Evolutionary conservation across 2,113 vertebrate genomes (phyloP), one percentile per base, ranked within the genome.

Genomic region (Scomber scombrus): DNA sequence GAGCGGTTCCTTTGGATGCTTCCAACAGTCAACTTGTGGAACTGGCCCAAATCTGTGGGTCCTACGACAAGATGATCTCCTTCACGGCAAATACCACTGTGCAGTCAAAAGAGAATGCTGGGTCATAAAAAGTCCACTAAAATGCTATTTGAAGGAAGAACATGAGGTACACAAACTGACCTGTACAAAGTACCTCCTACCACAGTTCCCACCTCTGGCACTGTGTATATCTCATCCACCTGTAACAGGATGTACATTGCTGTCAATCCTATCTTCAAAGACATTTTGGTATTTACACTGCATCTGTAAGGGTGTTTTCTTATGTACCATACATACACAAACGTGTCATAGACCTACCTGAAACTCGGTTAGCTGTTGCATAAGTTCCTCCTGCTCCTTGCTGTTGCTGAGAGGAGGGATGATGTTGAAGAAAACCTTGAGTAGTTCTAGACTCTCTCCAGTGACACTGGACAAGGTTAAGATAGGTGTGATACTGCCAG

Each of bases 151-250:
- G 19, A 65, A 62, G 0, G 21, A 71, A 61, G 2, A 14, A 3
- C 4, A 34, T 11, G 15, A 69, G 50, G 16, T 4, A n/a, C 45
- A 10, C 0, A 43, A 19, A 81, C 94, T 94, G 73, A 99, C 98
- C 98, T 99, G 45, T 97, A 99, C 29, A 99, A 94, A 63, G 98
- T 99, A 79, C 98, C 98, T 90, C 98, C 98, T 50, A 99, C 98
- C 80, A 99, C 98, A 21, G 98, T 99, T 54, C 98, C 98, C 86
- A 99, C 98, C 63, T 99, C 98, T 72, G 98, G 98, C 62, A 99
- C 98, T 0, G 97, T 97, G 86, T 99, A 99, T 92, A 99, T 99
- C 94, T 99, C 98, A 95, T 99, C 98, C 23, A 99, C 97, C 98
- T 99, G 91, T 34, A 90, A 71, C 12, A 86, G 19, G n/a, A 76